These are phyloP conservation scores for Philopotamus ludificatus DNA, from an alignment of 1,140 invertebrate genomes.

Conservation along the genomic window DNA sequence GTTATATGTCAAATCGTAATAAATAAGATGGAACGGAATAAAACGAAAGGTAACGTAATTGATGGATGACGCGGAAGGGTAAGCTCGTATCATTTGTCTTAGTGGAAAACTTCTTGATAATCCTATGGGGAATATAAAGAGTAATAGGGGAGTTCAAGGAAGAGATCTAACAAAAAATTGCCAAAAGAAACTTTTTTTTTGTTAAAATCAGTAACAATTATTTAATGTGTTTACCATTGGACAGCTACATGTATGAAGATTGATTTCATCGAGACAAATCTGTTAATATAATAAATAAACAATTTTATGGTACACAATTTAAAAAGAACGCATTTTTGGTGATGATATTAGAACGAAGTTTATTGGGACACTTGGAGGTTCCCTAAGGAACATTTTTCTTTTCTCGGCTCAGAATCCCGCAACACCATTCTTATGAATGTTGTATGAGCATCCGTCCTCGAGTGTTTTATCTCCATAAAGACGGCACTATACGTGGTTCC, in stretches of 20 bases:
- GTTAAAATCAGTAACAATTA: no score
- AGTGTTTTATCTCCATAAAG: slow-evolving; percentile 21
- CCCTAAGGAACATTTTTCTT: background rate
- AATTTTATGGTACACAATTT: no score
- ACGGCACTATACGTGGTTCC: background rate
- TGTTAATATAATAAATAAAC: no score
- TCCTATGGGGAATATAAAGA: no score
- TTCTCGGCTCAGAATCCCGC: background rate
- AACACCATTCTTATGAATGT: slow-evolving; percentile 10
- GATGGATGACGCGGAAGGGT: background rate
- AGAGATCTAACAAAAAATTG: no score
- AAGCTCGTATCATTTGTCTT: background rate
- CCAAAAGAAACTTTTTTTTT: no score
- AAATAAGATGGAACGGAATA: background rate
- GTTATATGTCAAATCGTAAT: background rate
- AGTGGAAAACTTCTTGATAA: no score
- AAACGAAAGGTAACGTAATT: background rate
- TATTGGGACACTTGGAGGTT: background rate
- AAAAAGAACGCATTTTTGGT: background rate
- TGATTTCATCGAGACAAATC: no score
- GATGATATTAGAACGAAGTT: background rate
- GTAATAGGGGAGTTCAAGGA: no score
- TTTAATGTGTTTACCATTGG: no score
- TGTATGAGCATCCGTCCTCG: slow-evolving; percentile 12
- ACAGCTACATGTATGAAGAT: no score